Conservation (phyloP, 2,113 vertebrate species). For the Salvator merianae region DNA sequence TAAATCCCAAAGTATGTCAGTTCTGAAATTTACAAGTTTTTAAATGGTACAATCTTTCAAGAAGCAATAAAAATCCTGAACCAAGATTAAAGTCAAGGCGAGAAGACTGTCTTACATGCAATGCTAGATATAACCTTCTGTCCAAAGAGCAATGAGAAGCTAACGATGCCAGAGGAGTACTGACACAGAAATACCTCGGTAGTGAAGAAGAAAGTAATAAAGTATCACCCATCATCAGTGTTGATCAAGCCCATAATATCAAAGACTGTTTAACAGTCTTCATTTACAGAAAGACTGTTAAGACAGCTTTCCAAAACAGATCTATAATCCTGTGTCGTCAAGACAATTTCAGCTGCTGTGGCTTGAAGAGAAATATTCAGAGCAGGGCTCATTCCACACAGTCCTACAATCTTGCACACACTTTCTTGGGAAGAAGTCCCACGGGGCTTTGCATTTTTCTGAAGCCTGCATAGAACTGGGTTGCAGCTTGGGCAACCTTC, state of each 20-base stretch:
- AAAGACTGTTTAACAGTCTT: neutral
- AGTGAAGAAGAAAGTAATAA: neutral
- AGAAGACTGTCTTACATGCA: neutral
- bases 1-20: neutral
- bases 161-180: neutral
- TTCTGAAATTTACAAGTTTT: neutral
- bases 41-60: neutral
- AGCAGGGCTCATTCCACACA: neutral
- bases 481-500: too few relatives aligned
- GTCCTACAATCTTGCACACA: neutral
- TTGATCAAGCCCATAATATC: neutral
- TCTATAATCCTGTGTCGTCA: neutral
- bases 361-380: neutral
- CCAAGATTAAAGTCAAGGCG: neutral
- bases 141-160: neutral
- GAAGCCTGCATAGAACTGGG: neutral
- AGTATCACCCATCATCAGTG: neutral
- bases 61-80: neutral
- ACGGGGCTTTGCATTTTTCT: neutral
- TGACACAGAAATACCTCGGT: neutral
- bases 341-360: neutral
- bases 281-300: neutral
- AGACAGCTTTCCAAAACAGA: neutral
- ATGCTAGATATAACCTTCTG: neutral
- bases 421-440: neutral